These are phyloP conservation scores for Cremastobaeus sp. DNA, from an alignment of 2,888 invertebrate genomes.

Conservation along the genomic window DNA sequence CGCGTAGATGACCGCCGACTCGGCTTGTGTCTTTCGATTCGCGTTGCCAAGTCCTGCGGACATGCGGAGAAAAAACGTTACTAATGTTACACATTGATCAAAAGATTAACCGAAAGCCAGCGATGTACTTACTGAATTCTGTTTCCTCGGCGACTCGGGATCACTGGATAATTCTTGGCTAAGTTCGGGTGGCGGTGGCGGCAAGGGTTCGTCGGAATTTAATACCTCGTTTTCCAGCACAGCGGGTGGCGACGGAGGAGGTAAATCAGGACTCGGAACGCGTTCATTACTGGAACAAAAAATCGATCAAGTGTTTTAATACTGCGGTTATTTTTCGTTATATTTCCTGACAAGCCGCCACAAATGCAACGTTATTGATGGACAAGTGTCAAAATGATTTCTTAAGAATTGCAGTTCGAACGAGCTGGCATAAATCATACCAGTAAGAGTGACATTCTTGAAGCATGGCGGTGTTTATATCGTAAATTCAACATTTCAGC, in stretches of 20 bases:
- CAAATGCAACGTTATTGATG: constrained; percentile 12
- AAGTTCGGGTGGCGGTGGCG: constrained; percentile 83
- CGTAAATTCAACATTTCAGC: too few species aligned
- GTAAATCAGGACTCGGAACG: constrained; percentile 82
- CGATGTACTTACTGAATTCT: constrained; percentile 58
- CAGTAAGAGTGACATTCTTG: too few species aligned
- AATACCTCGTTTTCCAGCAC: constrained; percentile 81
- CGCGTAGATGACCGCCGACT: constrained; percentile 71
- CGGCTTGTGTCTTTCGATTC: constrained; percentile 69
- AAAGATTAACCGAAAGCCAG: background rate
- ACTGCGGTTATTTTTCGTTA: constrained; percentile 30
- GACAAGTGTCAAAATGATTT: constrained; percentile 27
- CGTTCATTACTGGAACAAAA: constrained; percentile 75
- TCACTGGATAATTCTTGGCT: constrained; percentile 59
- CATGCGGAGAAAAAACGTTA: constrained; percentile 9
- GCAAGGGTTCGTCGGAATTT: constrained; percentile 82
- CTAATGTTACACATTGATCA: background rate
- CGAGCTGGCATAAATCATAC: too few species aligned
- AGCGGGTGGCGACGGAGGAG: constrained; percentile 83
- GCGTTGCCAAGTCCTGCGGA: constrained; percentile 39
- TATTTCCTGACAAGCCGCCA: constrained; percentile 6
- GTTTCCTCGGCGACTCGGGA: constrained; percentile 66
- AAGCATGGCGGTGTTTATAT: too few species aligned
- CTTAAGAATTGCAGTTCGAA: constrained; percentile 13
- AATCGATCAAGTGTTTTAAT: constrained; percentile 23